Percentiles rank a stretch among this genome's conserved stretches.
phyloP scores from a whole-genome alignment of 1,140 invertebrate species.

The Drosophila burlai region DNA sequence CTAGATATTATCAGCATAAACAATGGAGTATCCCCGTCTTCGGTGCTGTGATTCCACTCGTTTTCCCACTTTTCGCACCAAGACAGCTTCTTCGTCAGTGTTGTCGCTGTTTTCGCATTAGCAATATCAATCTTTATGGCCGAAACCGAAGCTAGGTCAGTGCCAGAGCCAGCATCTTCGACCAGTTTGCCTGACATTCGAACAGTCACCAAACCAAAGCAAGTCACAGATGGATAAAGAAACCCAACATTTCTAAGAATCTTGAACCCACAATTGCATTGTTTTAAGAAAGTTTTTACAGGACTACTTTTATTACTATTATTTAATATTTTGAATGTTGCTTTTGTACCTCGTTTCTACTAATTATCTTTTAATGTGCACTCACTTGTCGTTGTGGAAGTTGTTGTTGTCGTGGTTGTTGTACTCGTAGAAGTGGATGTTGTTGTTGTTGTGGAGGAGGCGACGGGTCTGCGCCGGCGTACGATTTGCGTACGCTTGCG shows the following conservation, averaged over 20 bases:
- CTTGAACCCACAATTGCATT: no score
- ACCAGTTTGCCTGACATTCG: constrained; percentile 59
- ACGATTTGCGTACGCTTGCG: constrained; percentile 66
- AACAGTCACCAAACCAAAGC: constrained; percentile 40
- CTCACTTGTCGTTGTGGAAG: constrained; percentile 69
- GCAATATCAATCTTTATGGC: constrained; percentile 63
- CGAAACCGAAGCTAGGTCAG: constrained; percentile 73
- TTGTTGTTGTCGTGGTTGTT: constrained; percentile 55
- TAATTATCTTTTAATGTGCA: constrained; percentile 8
- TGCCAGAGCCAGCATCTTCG: constrained; percentile 73
- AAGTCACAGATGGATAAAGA: constrained; percentile 21
- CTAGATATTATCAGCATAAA: not conserved
- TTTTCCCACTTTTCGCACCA: constrained; percentile 13
- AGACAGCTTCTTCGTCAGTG: constrained; percentile 29
- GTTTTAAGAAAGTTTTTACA: no score
- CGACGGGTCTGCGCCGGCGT: constrained; percentile 52
- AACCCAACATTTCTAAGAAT: not conserved
- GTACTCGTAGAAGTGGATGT: constrained; percentile 46
- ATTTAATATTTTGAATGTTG: not conserved
- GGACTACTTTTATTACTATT: not conserved
- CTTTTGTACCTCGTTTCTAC: not conserved
- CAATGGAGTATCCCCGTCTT: constrained; percentile 5
- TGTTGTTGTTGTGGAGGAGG: constrained; percentile 10
- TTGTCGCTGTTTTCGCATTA: constrained; percentile 26
- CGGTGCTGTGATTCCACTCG: not conserved